These are phyloP conservation scores for Hypomecis punctinalis DNA, from an alignment of 2,888 invertebrate species.

Conservation along the genomic window DNA sequence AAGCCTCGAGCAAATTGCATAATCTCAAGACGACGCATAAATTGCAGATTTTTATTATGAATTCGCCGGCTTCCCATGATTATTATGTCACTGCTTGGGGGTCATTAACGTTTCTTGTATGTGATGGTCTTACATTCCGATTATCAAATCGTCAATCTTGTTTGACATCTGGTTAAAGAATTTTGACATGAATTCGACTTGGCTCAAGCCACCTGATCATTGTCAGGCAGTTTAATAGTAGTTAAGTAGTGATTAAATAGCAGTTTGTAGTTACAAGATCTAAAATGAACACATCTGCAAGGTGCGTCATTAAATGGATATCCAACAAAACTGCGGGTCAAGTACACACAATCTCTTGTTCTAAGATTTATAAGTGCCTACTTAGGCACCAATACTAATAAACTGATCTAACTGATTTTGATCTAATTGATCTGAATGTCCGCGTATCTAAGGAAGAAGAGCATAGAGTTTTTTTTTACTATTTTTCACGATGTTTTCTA, in stretches of 20 bases:
- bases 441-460: not conserved
- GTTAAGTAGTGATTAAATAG: not conserved
- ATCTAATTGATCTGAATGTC: not conserved
- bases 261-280: slow-evolving; percentile 2
- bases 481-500: too few relatives aligned
- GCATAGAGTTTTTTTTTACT: too few relatives aligned
- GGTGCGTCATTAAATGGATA: not conserved
- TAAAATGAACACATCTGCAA: not conserved
- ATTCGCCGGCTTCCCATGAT: slow-evolving; percentile 14
- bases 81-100: slow-evolving; percentile 14
- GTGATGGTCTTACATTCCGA: slow-evolving; percentile 3
- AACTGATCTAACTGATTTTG: not conserved
- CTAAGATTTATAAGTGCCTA: not conserved
- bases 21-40: slow-evolving; percentile 21
- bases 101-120: not conserved
- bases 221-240: too few relatives aligned
- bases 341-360: slow-evolving; percentile 1
- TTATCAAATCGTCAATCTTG: slow-evolving; percentile 2
- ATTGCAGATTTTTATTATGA: slow-evolving; percentile 10
- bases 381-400: too few relatives aligned
- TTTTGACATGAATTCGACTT: too few relatives aligned
- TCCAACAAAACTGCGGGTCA: not conserved
- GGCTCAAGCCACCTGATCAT: too few relatives aligned
- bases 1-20: slow-evolving; percentile 19
- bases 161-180: slow-evolving; percentile 5